phyloP scores from a whole-genome alignment of 2,888 invertebrate genomes.

The Plebejus argus region DNA sequence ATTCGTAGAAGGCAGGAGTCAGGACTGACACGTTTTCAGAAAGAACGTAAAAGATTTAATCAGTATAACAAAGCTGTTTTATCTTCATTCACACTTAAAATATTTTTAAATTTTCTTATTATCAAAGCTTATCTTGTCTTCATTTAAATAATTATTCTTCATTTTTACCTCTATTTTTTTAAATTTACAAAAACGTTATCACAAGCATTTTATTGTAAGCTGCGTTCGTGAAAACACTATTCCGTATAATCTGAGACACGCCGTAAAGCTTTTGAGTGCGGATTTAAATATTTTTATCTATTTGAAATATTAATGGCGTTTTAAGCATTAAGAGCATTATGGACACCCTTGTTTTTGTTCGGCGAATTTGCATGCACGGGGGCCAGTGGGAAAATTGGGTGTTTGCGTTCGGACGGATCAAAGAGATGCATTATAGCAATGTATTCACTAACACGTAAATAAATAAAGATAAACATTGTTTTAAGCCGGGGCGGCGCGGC shows the following conservation, averaged over 20 bases:
- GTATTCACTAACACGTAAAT: constrained; percentile 76
- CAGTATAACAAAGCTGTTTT: background rate
- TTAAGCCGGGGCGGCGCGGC: constrained; percentile 28
- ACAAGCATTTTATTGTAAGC: background rate
- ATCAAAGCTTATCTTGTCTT: too few species aligned
- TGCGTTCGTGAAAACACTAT: background rate
- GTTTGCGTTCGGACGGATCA: constrained; percentile 65
- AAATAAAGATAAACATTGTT: constrained; percentile 71
- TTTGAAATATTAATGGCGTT: constrained; percentile 78
- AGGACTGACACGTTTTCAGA: background rate
- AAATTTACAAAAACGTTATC: background rate
- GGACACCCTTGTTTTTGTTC: constrained; percentile 73
- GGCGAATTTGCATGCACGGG: constrained; percentile 67
- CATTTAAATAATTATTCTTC: too few species aligned
- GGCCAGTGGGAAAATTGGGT: constrained; percentile 48
- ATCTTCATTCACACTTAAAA: too few species aligned
- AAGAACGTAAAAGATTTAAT: background rate
- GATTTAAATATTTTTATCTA: constrained; percentile 73
- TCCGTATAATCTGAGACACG: constrained; percentile 32
- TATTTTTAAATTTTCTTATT: too few species aligned
- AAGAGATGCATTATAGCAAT: constrained; percentile 65
- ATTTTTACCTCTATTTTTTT: too few species aligned
- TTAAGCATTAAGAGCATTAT: constrained; percentile 73
- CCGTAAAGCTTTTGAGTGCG: constrained; percentile 50
- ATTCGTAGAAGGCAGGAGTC: constrained; percentile 21